phyloP scores from a whole-genome alignment of 2,113 vertebrate genomes.

The Ahaetulla prasina region DNA sequence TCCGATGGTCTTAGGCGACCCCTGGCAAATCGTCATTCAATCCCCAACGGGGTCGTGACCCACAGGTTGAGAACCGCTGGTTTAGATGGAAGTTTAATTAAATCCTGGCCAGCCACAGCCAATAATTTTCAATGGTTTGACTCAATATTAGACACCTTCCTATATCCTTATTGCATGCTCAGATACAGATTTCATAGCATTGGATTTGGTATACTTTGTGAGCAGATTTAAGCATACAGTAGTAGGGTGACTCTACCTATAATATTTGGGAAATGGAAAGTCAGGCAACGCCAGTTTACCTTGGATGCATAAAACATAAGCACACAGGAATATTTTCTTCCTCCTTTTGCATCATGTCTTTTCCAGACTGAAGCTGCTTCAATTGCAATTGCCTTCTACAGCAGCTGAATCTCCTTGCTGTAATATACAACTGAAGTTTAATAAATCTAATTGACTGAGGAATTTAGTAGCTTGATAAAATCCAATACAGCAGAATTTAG shows the following conservation, averaged over 20 bases:
- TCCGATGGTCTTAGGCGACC: too few species aligned
- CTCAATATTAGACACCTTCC: neutral
- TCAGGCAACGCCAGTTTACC: neutral
- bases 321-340: neutral
- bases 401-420: neutral
- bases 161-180: neutral
- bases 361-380: neutral
- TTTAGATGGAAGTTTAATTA: neutral
- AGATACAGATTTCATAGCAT: neutral
- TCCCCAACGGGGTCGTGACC: too few species aligned
- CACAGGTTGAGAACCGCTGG: too few species aligned
- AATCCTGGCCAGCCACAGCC: neutral
- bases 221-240: neutral
- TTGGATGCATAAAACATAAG: neutral
- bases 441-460: neutral
- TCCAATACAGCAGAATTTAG: neutral
- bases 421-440: neutral
- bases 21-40: too few species aligned
- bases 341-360: rapidly evolving
- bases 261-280: neutral
- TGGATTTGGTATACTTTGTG: neutral
- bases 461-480: neutral
- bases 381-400: rapidly evolving
- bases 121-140: too few species aligned
- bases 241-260: neutral